A percentile compares a stretch with the other conserved stretches of the same genome.
Conservation (phyloP, 1,140 invertebrate genomes). For the Cotesia glomerata region DNA sequence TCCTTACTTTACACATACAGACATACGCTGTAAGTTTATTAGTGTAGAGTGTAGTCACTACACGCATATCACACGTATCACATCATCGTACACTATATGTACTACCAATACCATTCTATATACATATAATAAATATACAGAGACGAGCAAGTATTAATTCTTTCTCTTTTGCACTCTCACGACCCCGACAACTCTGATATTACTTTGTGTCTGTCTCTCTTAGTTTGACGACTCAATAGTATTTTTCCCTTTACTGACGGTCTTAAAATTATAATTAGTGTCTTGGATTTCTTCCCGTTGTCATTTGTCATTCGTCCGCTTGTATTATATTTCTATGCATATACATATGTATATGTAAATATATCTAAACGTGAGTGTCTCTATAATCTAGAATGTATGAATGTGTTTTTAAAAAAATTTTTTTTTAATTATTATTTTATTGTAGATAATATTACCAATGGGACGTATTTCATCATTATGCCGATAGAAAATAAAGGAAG, state of each 20-base stretch:
- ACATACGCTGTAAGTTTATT: not conserved
- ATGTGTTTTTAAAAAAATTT: not conserved
- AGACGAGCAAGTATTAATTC: conserved; percentile 13
- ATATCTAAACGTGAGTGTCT: not conserved
- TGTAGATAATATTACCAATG: not conserved
- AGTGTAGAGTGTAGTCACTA: not conserved
- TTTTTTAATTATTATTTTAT: not conserved
- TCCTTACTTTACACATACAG: not conserved
- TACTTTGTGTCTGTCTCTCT: not conserved
- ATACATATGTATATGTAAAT: not conserved
- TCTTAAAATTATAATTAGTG: conserved; percentile 15
- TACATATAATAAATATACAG: not conserved
- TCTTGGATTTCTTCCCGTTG: not conserved
- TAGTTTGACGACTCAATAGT: conserved; percentile 15
- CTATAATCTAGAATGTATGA: too few species aligned
- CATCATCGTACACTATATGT: not conserved
- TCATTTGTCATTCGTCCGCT: not conserved
- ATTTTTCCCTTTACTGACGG: not conserved
- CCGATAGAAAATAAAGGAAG: too few species aligned
- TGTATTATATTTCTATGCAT: not conserved
- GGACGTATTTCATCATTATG: too few species aligned
- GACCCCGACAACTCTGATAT: not conserved
- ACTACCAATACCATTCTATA: not conserved
- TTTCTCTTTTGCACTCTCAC: conserved; percentile 11
- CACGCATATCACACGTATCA: too few species aligned